Evolutionary conservation across 2,888 invertebrate species (phyloP).

Genomic region (Drosophila pullipes): DNA sequence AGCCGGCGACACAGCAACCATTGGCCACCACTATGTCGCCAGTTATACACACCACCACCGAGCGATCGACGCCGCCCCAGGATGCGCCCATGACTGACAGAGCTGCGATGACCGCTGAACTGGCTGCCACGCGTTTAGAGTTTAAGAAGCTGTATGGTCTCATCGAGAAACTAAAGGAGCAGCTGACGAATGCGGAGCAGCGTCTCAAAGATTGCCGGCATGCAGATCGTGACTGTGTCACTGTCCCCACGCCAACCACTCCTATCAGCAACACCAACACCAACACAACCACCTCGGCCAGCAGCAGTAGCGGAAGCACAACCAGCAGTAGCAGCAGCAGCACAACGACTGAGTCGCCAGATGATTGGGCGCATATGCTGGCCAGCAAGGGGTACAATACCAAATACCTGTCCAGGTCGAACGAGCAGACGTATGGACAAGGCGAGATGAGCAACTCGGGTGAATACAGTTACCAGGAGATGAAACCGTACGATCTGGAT

Average conservation of each 20-base stretch:
- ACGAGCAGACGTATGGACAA: slow-evolving; percentile 55
- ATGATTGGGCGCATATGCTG: slow-evolving; percentile 67
- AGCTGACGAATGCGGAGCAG: slow-evolving; percentile 36
- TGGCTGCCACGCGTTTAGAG: slow-evolving; percentile 31
- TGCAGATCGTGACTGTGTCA: background rate
- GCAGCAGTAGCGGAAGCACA: slow-evolving; percentile 1
- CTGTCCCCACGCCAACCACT: background rate
- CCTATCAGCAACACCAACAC: slow-evolving; percentile 5
- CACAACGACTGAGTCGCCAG: slow-evolving; percentile 4
- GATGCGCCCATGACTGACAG: slow-evolving; percentile 8
- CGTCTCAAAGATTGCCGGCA: slow-evolving; percentile 26
- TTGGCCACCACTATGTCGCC: background rate
- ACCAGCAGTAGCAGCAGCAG: slow-evolving; percentile 6
- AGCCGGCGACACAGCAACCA: slow-evolving; percentile 6
- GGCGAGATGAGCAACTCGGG: slow-evolving; percentile 32
- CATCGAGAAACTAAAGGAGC: slow-evolving; percentile 37
- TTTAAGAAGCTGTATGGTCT: slow-evolving; percentile 43
- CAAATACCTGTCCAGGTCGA: slow-evolving; percentile 62
- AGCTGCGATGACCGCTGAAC: slow-evolving; percentile 13
- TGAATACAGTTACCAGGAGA: slow-evolving; percentile 56
- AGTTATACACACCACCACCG: background rate
- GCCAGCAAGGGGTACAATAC: slow-evolving; percentile 74
- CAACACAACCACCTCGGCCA: slow-evolving; percentile 6
- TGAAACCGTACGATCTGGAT: slow-evolving; percentile 45
- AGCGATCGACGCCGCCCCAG: background rate